Conservation (phyloP, 2,888 invertebrate species). For the Melieria picta region DNA sequence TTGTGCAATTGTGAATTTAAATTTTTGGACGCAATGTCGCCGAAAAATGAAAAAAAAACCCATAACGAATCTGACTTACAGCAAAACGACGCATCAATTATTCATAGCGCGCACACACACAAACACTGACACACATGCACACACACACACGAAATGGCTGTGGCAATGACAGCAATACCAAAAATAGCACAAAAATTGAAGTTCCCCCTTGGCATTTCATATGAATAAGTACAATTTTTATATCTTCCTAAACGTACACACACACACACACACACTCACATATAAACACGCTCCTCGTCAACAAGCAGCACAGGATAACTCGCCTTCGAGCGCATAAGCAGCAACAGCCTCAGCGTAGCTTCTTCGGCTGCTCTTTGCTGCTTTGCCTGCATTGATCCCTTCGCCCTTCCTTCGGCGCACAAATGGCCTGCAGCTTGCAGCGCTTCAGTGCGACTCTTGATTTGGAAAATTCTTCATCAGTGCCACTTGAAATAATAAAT, state of each 20-base stretch:
- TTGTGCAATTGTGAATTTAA: too few species aligned
- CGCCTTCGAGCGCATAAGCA: too few species aligned
- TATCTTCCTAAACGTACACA: too few species aligned
- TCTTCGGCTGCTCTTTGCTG: too few species aligned
- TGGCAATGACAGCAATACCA: background rate
- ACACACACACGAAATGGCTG: conserved; percentile 2
- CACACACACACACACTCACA: too few species aligned
- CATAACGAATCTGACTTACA: conserved; percentile 12
- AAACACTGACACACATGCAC: conserved; percentile 11
- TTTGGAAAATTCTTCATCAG: background rate
- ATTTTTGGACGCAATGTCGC: conserved; percentile 17
- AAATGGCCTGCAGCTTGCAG: too few species aligned
- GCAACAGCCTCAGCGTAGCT: too few species aligned
- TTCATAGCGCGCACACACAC: conserved; percentile 53
- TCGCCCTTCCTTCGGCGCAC: too few species aligned
- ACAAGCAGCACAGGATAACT: too few species aligned
- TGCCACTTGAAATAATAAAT: conserved; percentile 6
- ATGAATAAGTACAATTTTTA: too few species aligned
- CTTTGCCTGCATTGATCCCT: too few species aligned
- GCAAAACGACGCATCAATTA: conserved; percentile 51
- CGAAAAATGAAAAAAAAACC: conserved; percentile 10
- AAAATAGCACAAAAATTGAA: background rate
- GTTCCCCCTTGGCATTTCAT: background rate
- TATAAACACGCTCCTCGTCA: too few species aligned
- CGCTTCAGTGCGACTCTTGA: background rate